These are phyloP conservation scores for Chroicocephalus ridibundus DNA, from an alignment of 2,113 vertebrate genomes.

Conservation along the genomic window DNA sequence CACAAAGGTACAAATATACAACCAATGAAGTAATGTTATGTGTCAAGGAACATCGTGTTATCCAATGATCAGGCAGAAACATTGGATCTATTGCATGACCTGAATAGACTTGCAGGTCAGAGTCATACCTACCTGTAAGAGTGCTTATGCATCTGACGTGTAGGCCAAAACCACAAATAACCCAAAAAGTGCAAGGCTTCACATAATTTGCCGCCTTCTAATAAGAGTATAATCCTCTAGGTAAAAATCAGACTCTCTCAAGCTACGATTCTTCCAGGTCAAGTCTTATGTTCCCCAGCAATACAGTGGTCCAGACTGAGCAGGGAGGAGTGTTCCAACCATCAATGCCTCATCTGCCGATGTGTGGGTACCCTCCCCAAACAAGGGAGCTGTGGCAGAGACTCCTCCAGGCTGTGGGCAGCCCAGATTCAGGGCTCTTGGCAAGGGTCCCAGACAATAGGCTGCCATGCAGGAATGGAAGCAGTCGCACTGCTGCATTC, in stretches of 20 bases:
- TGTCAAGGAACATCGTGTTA: neutral
- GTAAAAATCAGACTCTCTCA: neutral
- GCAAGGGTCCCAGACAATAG: neutral
- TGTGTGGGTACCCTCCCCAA: accelerated
- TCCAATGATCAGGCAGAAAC: neutral
- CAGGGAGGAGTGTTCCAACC: neutral
- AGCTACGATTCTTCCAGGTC: neutral
- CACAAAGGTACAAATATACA: neutral
- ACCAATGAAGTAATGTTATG: neutral
- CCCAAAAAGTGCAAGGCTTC: neutral
- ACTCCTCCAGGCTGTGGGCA: neutral
- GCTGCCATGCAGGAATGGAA: neutral
- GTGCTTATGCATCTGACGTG: neutral
- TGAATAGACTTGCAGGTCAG: neutral
- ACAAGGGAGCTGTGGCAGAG: neutral
- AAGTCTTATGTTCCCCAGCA: neutral
- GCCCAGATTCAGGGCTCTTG: neutral
- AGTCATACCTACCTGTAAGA: neutral
- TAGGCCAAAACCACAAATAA: neutral
- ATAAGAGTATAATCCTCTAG: neutral
- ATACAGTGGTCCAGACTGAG: neutral
- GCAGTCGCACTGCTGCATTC: neutral
- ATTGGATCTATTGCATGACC: neutral
- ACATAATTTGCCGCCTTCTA: neutral
- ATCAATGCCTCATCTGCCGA: neutral